Conservation (phyloP, 1,140 invertebrate species). For the Teleogryllus occipitalis region DNA sequence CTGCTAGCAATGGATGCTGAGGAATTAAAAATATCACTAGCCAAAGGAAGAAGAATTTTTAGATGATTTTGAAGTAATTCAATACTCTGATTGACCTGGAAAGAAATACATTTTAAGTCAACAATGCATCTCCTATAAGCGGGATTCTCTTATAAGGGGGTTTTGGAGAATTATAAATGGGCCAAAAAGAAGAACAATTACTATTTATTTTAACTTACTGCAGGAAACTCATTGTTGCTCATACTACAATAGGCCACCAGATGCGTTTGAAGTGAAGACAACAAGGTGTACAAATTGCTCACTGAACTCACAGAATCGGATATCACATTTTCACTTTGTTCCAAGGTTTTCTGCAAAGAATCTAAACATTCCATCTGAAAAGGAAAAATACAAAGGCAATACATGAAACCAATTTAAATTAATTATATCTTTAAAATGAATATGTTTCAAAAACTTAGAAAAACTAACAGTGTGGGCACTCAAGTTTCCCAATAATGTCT, state of each 20-base stretch:
- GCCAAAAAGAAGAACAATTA: neutral
- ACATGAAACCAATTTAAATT: no score
- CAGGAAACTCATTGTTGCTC: conserved; percentile 3
- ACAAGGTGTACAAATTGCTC: conserved; percentile 41
- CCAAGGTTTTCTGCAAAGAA: conserved; percentile 34
- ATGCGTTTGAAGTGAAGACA: conserved; percentile 53
- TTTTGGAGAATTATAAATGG: neutral
- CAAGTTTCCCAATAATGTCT: conserved; percentile 47
- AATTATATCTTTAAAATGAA: neutral
- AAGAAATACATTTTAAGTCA: neutral
- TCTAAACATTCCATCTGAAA: conserved; percentile 35
- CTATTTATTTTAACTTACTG: conserved; percentile 7
- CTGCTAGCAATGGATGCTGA: conserved; percentile 28
- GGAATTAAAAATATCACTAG: conserved; percentile 39
- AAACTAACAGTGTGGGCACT: conserved; percentile 43
- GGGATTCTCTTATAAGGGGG: no score
- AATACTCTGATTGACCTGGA: conserved; percentile 22
- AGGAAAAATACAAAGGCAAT: conserved; percentile 1
- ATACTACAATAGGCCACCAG: conserved; percentile 41
- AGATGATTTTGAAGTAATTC: conserved; percentile 44
- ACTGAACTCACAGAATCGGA: conserved; percentile 8
- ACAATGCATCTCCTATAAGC: no score
- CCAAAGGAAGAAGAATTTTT: conserved; percentile 40
- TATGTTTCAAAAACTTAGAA: conserved; percentile 7
- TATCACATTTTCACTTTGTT: conserved; percentile 30